Conservation (phyloP, 2,888 invertebrate genomes). For the Sphecodes monilicornis region DNA sequence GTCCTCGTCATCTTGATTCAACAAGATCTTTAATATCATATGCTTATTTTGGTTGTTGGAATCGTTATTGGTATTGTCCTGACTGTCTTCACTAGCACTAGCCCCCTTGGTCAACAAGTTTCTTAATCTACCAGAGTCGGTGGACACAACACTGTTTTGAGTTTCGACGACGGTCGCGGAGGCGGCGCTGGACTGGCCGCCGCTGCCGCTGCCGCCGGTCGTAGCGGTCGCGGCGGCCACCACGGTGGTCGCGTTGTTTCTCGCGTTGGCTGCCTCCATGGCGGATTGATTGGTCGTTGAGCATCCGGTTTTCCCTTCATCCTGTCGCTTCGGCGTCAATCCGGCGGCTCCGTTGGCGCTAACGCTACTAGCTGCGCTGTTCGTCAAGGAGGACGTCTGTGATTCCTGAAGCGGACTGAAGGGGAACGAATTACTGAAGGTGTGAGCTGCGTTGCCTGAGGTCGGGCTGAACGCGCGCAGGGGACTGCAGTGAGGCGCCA, state of each 20-base stretch:
- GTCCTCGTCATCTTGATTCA: conserved; percentile 89
- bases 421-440: conserved; percentile 86
- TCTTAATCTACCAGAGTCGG: conserved; percentile 85
- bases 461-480: conserved; percentile 84
- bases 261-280: conserved; percentile 42
- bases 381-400: conserved; percentile 82
- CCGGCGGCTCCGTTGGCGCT: conserved; percentile 78
- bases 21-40: conserved; percentile 87
- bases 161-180: conserved; percentile 53
- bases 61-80: conserved; percentile 75
- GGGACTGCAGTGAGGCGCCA: conserved; percentile 86
- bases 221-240: conserved; percentile 1
- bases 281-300: conserved; percentile 45
- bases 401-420: conserved; percentile 88
- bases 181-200: conserved; percentile 29
- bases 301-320: conserved; percentile 68
- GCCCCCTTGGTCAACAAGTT: conserved; percentile 84
- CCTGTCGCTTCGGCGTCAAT: conserved; percentile 77
- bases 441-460: conserved; percentile 85
- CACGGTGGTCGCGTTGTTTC: conserved; percentile 35
- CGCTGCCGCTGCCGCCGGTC: neutral
- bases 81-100: conserved; percentile 77
- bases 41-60: conserved; percentile 84
- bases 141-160: conserved; percentile 76
- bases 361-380: conserved; percentile 74